Evolutionary conservation across 2,888 invertebrate species (phyloP).

Genomic region (Conistra vaccinii): DNA sequence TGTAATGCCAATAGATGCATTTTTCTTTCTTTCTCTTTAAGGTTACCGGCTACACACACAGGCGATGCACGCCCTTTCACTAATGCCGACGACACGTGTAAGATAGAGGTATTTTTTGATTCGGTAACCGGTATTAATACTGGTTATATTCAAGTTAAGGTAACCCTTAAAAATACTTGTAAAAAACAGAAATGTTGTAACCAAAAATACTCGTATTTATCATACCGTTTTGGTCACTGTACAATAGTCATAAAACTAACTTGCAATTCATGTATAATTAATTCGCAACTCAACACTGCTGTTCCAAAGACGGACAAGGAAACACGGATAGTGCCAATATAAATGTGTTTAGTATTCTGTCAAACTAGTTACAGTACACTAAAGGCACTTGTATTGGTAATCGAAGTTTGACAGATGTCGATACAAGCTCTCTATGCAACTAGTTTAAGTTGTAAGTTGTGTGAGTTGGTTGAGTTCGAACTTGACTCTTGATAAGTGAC

Average conservation of each 20-base stretch:
- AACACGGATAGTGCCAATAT: conserved; percentile 18
- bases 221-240: no score
- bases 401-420: conserved; percentile 43
- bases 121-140: no score
- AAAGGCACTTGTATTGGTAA: conserved; percentile 29
- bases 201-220: no score
- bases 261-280: conserved; percentile 9
- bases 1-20: no score
- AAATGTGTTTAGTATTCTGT: conserved; percentile 29
- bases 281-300: background rate
- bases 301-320: background rate
- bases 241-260: background rate
- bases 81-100: no score
- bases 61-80: no score
- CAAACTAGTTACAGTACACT: conserved; percentile 33
- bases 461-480: background rate
- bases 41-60: no score
- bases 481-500: background rate
- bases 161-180: no score
- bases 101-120: no score
- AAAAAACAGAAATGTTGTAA: no score
- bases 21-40: no score
- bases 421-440: conserved; percentile 7
- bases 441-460: conserved; percentile 34
- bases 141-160: no score